phyloP scores from a whole-genome alignment of 2,113 vertebrate species.

The Pteruthius melanotis region DNA sequence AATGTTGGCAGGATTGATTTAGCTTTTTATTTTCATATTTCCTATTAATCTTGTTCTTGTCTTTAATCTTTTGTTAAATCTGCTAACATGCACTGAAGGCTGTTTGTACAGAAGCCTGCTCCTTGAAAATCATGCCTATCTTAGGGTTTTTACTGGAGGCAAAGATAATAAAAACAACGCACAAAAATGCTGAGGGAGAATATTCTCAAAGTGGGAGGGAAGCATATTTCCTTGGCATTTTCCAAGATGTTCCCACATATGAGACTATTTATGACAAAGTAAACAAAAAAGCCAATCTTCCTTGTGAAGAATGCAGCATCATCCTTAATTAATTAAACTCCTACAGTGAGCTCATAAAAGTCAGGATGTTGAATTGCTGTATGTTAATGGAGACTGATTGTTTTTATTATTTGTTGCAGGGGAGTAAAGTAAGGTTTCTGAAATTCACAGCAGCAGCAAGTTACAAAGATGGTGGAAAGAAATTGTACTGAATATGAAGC shows the following conservation, averaged over 20 bases:
- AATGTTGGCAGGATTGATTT: background rate
- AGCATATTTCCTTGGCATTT: conserved; percentile 24
- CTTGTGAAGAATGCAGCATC: conserved; percentile 52
- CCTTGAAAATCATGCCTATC: background rate
- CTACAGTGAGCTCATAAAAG: conserved; percentile 49
- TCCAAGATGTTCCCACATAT: conserved; percentile 15
- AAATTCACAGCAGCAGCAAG: background rate
- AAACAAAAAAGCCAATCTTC: conserved; percentile 57
- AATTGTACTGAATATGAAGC: background rate
- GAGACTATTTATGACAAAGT: conserved; percentile 26
- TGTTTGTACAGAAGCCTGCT: background rate
- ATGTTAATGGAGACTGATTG: background rate
- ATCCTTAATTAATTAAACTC: conserved; percentile 61
- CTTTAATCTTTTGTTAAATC: conserved; percentile 24
- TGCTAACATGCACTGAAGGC: background rate
- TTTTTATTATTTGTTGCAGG: background rate
- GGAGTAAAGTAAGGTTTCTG: background rate
- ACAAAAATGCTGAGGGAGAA: background rate
- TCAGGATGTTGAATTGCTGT: background rate
- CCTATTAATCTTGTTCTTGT: background rate
- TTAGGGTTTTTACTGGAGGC: conserved; percentile 8
- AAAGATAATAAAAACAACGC: background rate
- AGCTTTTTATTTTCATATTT: background rate
- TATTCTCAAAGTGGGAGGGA: conserved; percentile 19
- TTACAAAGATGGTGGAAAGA: background rate